Evolutionary conservation across 35 echinoderm and acorn worm genomes (phyloP).

Genomic region (Chiridota heheva): DNA sequence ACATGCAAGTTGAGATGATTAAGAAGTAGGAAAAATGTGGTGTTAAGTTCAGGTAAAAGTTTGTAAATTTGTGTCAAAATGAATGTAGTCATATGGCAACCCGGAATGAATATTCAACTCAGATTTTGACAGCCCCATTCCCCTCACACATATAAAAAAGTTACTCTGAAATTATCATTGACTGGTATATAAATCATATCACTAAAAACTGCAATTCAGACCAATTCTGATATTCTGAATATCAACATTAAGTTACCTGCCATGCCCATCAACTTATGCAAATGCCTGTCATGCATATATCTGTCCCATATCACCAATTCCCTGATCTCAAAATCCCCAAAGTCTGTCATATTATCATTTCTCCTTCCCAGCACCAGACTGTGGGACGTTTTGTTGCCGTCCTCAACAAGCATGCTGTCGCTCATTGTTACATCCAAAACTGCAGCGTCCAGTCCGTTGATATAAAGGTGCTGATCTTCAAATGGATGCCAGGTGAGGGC

Average conservation of each 20-base stretch:
- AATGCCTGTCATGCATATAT: slow-evolving; percentile 52
- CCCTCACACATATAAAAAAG: no score
- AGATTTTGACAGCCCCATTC: no score
- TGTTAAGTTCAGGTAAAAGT: no score
- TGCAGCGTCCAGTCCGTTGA: slow-evolving; percentile 46
- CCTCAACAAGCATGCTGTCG: background rate
- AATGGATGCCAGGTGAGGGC: slow-evolving; percentile 71
- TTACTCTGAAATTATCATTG: no score
- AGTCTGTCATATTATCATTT: slow-evolving; percentile 28
- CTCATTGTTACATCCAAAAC: background rate
- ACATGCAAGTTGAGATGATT: no score
- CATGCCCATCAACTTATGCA: slow-evolving; percentile 70
- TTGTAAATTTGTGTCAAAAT: no score
- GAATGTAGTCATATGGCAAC: no score
- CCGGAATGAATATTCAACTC: no score
- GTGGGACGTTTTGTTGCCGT: background rate
- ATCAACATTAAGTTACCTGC: slow-evolving; percentile 68
- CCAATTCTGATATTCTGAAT: background rate
- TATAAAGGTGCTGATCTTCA: slow-evolving; percentile 50
- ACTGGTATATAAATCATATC: no score
- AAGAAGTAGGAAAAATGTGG: no score
- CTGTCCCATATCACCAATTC: slow-evolving; percentile 77
- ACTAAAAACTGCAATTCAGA: background rate
- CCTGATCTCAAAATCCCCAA: slow-evolving; percentile 45
- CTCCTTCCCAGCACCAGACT: slow-evolving; percentile 45